Conservation (phyloP, 2,888 invertebrate genomes). For the Drosophila differens region DNA sequence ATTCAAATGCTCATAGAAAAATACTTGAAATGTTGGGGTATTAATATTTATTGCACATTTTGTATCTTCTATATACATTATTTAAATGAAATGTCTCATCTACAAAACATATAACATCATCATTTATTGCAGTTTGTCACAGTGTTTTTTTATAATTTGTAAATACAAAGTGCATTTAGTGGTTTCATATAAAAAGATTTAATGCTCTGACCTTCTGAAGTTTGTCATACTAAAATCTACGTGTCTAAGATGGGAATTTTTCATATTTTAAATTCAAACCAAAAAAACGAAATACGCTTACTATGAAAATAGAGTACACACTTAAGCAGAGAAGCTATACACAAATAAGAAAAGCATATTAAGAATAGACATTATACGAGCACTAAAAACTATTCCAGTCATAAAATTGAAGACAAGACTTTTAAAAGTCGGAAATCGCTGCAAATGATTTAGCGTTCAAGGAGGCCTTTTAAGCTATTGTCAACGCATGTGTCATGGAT, state of each 20-base stretch:
- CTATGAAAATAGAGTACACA: neutral
- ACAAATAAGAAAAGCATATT: neutral
- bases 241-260: constrained; percentile 3
- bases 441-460: constrained; percentile 30
- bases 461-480: constrained; percentile 22
- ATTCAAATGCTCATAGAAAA: neutral
- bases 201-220: constrained; percentile 9
- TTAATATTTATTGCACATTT: constrained; percentile 1
- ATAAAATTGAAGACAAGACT: constrained; percentile 5
- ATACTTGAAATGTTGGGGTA: neutral
- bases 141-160: neutral
- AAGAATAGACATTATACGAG: constrained; percentile 10
- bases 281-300: neutral
- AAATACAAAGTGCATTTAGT: constrained; percentile 14
- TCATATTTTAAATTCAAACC: neutral
- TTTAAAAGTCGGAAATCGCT: constrained; percentile 6
- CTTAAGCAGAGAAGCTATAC: neutral
- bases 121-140: neutral
- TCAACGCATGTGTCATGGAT: constrained; percentile 36
- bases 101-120: neutral
- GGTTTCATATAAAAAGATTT: neutral
- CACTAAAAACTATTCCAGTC: constrained; percentile 13
- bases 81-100: neutral
- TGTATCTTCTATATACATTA: neutral
- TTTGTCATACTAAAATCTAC: constrained; percentile 1